Conservation (phyloP, 2,797 vertebrate species). For the Botia almorhae region DNA sequence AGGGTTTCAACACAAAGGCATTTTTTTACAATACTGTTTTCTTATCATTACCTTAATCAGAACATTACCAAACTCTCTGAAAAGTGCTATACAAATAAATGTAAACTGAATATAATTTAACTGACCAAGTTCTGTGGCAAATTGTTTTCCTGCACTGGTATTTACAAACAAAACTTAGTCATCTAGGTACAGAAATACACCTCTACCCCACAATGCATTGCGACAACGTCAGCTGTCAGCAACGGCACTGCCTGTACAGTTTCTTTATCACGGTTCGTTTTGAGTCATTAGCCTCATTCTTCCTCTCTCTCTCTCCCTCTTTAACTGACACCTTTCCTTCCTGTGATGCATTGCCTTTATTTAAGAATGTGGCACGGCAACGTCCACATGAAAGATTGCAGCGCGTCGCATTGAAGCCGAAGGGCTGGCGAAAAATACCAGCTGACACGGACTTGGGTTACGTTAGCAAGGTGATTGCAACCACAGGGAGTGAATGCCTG, state of each 20-base stretch:
- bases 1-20: not conserved
- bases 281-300: conserved; percentile 53
- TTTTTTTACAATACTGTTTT: not conserved
- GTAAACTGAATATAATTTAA: too few relatives aligned
- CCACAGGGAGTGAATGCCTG: conserved; percentile 55
- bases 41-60: not conserved
- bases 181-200: not conserved
- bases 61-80: not conserved
- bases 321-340: conserved; percentile 63
- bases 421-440: conserved; percentile 75
- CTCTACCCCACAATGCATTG: conserved; percentile 29
- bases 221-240: not conserved
- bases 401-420: conserved; percentile 66
- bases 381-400: conserved; percentile 79
- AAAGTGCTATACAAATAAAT: too few relatives aligned
- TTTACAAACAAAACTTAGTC: not conserved
- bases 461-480: conserved; percentile 66
- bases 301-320: conserved; percentile 56
- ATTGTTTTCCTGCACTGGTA: not conserved
- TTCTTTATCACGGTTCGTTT: conserved; percentile 46
- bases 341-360: conserved; percentile 82
- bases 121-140: not conserved
- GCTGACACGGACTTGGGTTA: conserved; percentile 68
- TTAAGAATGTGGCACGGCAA: conserved; percentile 78
- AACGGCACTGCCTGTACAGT: conserved; percentile 28